Conservation (phyloP, 1,140 invertebrate species). For the Macrobrachium nipponense region DNA sequence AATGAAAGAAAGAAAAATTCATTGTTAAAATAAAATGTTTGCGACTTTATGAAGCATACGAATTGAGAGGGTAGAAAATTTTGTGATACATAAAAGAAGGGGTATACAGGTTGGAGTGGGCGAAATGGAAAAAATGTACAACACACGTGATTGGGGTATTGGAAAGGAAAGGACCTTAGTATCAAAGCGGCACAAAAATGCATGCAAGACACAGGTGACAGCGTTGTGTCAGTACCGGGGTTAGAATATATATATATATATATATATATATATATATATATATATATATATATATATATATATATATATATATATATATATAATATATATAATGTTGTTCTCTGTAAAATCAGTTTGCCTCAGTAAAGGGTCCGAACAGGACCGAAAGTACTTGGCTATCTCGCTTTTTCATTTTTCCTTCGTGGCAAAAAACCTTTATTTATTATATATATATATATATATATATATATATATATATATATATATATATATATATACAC, state of each 20-base stretch:
- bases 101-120: neutral
- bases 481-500: too few relatives aligned
- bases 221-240: neutral
- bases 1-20: too few relatives aligned
- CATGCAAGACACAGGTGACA: neutral
- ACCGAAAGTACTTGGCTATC: too few relatives aligned
- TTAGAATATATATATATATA: neutral
- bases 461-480: too few relatives aligned
- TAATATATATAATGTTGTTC: slow-evolving; percentile 21
- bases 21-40: too few relatives aligned
- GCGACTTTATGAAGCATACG: too few relatives aligned
- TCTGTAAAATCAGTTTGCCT: too few relatives aligned
- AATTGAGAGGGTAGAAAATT: too few relatives aligned
- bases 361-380: too few relatives aligned
- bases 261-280: neutral
- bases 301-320: slow-evolving; percentile 2
- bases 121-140: neutral
- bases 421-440: too few relatives aligned
- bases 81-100: neutral
- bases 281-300: neutral
- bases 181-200: neutral
- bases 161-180: neutral
- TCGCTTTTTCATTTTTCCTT: too few relatives aligned
- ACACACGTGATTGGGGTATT: neutral
- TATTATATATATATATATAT: too few relatives aligned